A percentile compares a stretch with the other conserved stretches of the same genome.
Conservation (phyloP, 2,797 vertebrate genomes). For the Eulemur albifrons region DNA sequence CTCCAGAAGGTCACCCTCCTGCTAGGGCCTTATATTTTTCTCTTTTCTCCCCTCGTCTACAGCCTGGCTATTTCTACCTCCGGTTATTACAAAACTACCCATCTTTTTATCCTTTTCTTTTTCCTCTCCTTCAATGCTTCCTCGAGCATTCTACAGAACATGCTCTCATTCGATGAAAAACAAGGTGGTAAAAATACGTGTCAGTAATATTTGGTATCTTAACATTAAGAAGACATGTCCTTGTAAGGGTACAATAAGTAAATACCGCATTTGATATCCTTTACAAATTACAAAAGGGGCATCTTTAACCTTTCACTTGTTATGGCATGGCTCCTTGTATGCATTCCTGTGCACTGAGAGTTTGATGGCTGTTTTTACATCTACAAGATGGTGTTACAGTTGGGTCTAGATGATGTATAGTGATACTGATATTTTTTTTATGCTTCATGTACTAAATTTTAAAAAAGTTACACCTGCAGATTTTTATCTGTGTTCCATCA, state of each 20-base stretch:
- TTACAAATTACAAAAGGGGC: background rate
- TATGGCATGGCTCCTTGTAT: background rate
- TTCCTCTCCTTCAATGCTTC: background rate
- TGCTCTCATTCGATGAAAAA: background rate
- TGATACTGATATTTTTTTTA: slow-evolving; percentile 80
- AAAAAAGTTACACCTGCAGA: slow-evolving; percentile 88
- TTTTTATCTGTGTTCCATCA: slow-evolving; percentile 90
- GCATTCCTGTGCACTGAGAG: background rate
- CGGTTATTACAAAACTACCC: background rate
- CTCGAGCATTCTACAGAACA: background rate
- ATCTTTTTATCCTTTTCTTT: background rate
- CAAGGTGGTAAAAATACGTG: background rate
- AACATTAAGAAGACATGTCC: background rate
- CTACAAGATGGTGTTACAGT: slow-evolving; percentile 63
- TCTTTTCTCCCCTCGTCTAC: background rate
- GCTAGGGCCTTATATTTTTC: background rate
- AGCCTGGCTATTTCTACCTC: background rate
- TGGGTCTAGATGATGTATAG: slow-evolving; percentile 62
- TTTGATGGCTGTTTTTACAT: slow-evolving; percentile 57
- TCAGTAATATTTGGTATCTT: background rate
- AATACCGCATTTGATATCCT: background rate
- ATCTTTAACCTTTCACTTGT: background rate
- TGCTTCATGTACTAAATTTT: slow-evolving; percentile 83
- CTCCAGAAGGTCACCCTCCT: background rate
- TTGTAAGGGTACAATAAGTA: background rate